Percentiles rank a stretch among this genome's conserved stretches.
Conservation (phyloP, 2,888 invertebrate species). For the Sympetrum striolatum region DNA sequence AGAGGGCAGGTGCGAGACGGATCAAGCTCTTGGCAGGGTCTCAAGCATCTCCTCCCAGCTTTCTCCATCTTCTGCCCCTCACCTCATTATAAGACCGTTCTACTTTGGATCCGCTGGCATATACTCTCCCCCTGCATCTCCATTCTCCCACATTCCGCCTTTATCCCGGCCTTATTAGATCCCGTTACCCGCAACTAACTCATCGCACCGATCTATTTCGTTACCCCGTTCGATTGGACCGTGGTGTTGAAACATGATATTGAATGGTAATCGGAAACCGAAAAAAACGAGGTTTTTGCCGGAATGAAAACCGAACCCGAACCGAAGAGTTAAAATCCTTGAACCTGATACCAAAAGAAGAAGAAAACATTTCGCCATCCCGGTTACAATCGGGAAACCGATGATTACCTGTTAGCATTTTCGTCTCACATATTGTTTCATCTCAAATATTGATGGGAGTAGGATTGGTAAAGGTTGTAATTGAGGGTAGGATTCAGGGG, state of each 20-base stretch:
- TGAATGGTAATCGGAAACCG: no score
- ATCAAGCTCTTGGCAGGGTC: constrained; percentile 24
- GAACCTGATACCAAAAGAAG: no score
- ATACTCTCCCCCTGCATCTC: neutral
- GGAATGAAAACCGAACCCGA: no score
- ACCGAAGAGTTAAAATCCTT: no score
- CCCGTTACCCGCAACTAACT: neutral
- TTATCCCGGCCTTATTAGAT: neutral
- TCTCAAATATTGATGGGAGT: no score
- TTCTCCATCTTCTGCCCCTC: constrained; percentile 3
- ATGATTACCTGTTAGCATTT: no score
- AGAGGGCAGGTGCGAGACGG: constrained; percentile 28
- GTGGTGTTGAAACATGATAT: neutral
- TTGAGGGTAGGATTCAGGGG: no score
- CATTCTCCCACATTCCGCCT: neutral
- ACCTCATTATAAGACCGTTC: constrained; percentile 40
- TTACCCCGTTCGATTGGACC: neutral
- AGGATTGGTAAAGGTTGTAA: no score
- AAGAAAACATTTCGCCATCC: no score
- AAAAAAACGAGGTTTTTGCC: no score
- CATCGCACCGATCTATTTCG: neutral
- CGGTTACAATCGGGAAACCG: no score
- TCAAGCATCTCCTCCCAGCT: neutral
- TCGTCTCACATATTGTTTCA: no score
- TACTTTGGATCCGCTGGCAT: constrained; percentile 22